These are phyloP conservation scores for Drosophila lutescens DNA, from an alignment of 2,888 invertebrate genomes.

Conservation along the genomic window DNA sequence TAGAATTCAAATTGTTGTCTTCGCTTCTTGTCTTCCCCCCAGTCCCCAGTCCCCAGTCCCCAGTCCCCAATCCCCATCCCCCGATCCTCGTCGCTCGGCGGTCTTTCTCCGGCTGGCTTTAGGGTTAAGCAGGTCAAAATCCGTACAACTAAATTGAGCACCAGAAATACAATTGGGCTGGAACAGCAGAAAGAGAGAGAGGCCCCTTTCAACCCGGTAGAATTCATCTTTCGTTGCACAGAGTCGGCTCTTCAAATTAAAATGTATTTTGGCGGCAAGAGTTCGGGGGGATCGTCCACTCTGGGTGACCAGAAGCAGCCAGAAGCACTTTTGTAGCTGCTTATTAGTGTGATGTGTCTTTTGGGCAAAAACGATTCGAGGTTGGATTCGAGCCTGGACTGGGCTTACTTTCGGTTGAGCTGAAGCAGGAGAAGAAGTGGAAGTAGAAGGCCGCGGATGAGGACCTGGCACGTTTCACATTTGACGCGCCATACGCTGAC, in stretches of 20 bases:
- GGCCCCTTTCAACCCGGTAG: constrained; percentile 39
- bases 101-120: constrained; percentile 43
- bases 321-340: constrained; percentile 79
- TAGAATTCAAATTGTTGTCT: constrained; percentile 81
- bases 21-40: constrained; percentile 61
- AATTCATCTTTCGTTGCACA: constrained; percentile 56
- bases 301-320: constrained; percentile 78
- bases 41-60: background rate
- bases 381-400: constrained; percentile 10
- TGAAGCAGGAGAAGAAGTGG: background rate
- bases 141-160: constrained; percentile 84
- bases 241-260: constrained; percentile 65
- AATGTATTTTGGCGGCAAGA: constrained; percentile 67
- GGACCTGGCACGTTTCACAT: constrained; percentile 71
- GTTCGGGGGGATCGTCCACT: constrained; percentile 12
- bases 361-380: constrained; percentile 17
- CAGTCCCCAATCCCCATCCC: background rate
- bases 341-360: constrained; percentile 71
- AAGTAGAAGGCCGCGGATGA: constrained; percentile 13
- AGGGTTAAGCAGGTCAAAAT: constrained; percentile 83
- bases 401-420: constrained; percentile 26
- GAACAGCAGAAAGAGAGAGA: constrained; percentile 10
- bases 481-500: constrained; percentile 61
- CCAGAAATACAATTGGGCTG: constrained; percentile 78
- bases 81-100: background rate